A percentile compares a stretch with the other conserved stretches of the same genome.
Evolutionary conservation across 2,888 invertebrate genomes (phyloP).

Genomic region (Dryobota labecula): DNA sequence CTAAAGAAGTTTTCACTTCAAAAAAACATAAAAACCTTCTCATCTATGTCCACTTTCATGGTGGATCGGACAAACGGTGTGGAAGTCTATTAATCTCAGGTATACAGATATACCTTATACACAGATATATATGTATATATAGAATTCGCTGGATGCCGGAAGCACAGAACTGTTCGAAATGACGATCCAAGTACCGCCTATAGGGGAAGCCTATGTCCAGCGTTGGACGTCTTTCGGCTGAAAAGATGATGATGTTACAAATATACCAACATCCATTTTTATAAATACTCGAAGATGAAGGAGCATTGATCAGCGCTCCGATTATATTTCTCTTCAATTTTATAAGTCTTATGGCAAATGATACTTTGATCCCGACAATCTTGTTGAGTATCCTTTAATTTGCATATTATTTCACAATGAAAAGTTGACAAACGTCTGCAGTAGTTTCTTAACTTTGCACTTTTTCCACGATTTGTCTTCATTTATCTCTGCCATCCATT

Average conservation of each 20-base stretch:
- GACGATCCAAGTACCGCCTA: no score
- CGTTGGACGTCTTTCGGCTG: no score
- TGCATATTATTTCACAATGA: conserved; percentile 15
- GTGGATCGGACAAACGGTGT: neutral
- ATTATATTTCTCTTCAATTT: neutral
- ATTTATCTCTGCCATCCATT: conserved; percentile 58
- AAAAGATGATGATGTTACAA: no score
- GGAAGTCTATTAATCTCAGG: neutral
- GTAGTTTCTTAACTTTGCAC: conserved; percentile 43
- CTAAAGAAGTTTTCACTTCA: no score
- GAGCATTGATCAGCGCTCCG: neutral
- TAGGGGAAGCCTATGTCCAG: no score
- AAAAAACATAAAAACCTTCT: neutral
- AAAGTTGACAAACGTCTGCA: conserved; percentile 13
- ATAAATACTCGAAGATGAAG: neutral
- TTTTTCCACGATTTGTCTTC: conserved; percentile 49
- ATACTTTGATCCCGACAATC: neutral
- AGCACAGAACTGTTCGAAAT: no score
- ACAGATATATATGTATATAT: no score
- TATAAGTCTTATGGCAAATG: neutral
- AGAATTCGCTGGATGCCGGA: no score
- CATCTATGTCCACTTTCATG: neutral
- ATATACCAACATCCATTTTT: neutral
- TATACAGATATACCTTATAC: no score
- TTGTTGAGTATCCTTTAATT: conserved; percentile 11